Evolutionary conservation across 2,797 vertebrate genomes (phyloP), one percentile per base, ranked within the genome.

Genomic region (Crenuchus spilurus): DNA sequence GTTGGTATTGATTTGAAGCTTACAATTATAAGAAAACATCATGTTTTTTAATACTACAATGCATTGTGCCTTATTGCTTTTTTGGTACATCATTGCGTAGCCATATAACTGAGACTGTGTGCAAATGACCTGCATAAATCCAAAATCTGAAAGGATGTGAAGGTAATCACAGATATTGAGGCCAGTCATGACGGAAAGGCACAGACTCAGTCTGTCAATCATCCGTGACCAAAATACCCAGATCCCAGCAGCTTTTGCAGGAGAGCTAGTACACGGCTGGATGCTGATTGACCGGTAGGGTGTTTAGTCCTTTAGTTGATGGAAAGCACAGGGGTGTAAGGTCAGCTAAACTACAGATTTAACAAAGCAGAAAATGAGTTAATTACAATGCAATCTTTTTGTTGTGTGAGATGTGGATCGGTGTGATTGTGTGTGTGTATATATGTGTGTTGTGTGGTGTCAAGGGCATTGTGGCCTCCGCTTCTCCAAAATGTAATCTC

Each of bases 401-500:
- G 5, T 22, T 33, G 5, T 41, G 46, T 7, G 18, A 30, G 42
- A 3, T 46, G 44, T 20, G 44, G n/a, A 35, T 62, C 37, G n/a
- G n/a, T 62, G 35, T 28, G 5, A 41, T 13, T 9, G 39, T 46
- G 11, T 31, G 9, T 66, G 24, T 30, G 22, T 14, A 6, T 52
- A 11, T 52, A 26, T 72, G 14, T 52, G 58, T 14, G 13, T 24
- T 39, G n/a, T 60, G 16, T 70, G 78, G 85, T 80, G 84, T 85
- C 85, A 87, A 87, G 84, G 88, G 83, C 84, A 52, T 60, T 80
- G 79, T 78, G 77, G 77, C 71, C 82, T 80, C 87, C 80, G 82
- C 87, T 82, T 85, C 84, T 87, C 76, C 70, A 60, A 79, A 80
- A 86, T 51, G 84, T 87, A 87, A 90, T 91, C 85, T 84, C 80